Evolutionary conservation across 2,113 vertebrate species (phyloP).

Genomic region (Odobenus rosmarus): DNA sequence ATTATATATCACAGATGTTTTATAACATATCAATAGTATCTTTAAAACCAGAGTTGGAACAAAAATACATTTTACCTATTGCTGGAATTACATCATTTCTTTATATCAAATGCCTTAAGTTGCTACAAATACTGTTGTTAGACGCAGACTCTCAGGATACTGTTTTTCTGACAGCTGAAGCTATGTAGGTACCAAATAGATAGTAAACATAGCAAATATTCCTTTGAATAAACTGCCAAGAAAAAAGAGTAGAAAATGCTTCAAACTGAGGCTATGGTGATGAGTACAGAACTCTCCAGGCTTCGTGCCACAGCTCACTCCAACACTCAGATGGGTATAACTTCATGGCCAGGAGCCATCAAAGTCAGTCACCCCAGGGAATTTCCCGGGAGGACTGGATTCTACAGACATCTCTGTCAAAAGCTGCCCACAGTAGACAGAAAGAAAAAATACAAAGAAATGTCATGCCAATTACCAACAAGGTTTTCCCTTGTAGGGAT

Average conservation of each 20-base stretch:
- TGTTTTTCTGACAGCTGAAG: slow-evolving; percentile 90
- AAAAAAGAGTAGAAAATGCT: slow-evolving; percentile 76
- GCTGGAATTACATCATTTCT: slow-evolving; percentile 43
- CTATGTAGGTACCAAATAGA: slow-evolving; percentile 87
- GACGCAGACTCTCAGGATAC: slow-evolving; percentile 54
- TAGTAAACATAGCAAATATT: slow-evolving; percentile 85
- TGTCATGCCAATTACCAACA: slow-evolving; percentile 88
- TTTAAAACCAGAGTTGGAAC: not conserved
- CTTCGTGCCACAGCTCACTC: slow-evolving; percentile 87
- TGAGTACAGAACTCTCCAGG: slow-evolving; percentile 87
- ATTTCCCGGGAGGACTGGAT: slow-evolving; percentile 60
- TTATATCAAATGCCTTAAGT: slow-evolving; percentile 61
- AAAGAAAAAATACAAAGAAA: slow-evolving; percentile 67
- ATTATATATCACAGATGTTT: not conserved
- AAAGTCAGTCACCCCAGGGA: slow-evolving; percentile 89
- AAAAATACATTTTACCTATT: not conserved
- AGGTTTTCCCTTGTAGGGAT: slow-evolving; percentile 81
- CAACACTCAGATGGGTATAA: slow-evolving; percentile 85
- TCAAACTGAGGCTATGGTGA: slow-evolving; percentile 82
- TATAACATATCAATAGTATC: not conserved
- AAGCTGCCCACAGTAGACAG: not conserved
- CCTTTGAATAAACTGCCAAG: slow-evolving; percentile 92
- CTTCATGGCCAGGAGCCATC: slow-evolving; percentile 85
- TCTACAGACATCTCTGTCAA: slow-evolving; percentile 77
- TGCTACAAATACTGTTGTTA: slow-evolving; percentile 57